A percentile compares a stretch with the other conserved stretches of the same genome.
phyloP scores from a whole-genome alignment of 2,113 vertebrate genomes.

The Perca schrenkii region DNA sequence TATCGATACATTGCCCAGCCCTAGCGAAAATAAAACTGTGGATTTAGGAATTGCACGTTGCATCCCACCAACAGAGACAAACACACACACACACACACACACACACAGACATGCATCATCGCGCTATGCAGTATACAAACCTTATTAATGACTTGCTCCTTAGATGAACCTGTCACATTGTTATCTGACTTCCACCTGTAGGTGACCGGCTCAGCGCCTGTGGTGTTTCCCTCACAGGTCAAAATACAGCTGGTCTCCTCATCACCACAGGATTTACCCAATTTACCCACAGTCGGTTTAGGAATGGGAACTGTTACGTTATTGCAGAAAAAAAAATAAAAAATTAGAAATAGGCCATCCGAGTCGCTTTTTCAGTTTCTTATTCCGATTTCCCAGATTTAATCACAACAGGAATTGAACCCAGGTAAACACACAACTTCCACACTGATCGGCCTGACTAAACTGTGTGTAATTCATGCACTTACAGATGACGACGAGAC shows the following conservation, averaged over 20 bases:
- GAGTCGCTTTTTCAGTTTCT: not conserved
- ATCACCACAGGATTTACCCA: not conserved
- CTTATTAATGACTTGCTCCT: not conserved
- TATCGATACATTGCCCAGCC: too few relatives aligned
- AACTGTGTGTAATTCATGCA: not conserved
- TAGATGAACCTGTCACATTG: rapidly evolving
- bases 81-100: too few relatives aligned
- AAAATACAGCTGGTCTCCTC: not conserved
- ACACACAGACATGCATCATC: not conserved
- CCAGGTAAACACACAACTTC: not conserved
- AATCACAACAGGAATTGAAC: not conserved
- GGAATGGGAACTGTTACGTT: conserved; percentile 50
- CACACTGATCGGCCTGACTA: not conserved
- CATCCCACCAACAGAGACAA: not conserved
- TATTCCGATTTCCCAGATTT: not conserved
- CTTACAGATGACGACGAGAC: conserved; percentile 55
- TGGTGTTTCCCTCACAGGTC: conserved; percentile 40
- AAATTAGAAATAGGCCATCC: not conserved
- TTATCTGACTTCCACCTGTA: conserved; percentile 20
- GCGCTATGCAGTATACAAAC: not conserved
- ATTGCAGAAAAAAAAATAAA: not conserved
- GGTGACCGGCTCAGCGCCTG: not conserved
- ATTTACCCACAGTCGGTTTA: not conserved
- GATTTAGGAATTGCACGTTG: too few relatives aligned
- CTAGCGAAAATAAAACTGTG: too few relatives aligned